Evolutionary conservation across 2,888 invertebrate species (phyloP).

Genomic region (Himalopsyche japonica): DNA sequence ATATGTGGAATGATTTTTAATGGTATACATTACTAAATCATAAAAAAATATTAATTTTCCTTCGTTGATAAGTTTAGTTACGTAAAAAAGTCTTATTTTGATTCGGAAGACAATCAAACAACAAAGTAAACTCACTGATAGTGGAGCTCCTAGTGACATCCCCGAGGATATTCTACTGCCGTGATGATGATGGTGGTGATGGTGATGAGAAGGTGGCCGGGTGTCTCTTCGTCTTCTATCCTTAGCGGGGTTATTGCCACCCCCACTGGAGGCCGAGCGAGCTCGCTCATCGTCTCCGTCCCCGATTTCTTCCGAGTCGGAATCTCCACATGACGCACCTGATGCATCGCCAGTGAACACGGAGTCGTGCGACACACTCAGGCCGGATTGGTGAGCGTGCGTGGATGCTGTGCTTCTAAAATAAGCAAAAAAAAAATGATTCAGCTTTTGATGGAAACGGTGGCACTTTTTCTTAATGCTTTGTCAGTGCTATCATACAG

Average conservation of each 20-base stretch:
- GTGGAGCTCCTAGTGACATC: slow-evolving; percentile 2
- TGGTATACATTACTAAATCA: too few relatives aligned
- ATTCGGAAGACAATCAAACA: too few relatives aligned
- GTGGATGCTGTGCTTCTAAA: slow-evolving; percentile 14
- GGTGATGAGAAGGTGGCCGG: slow-evolving; percentile 7
- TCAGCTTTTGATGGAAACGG: too few relatives aligned
- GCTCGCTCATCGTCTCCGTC: slow-evolving; percentile 18
- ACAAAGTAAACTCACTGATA: slow-evolving; percentile 11
- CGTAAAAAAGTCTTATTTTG: too few relatives aligned
- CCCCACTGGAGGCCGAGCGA: slow-evolving; percentile 21
- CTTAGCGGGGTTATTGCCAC: background rate
- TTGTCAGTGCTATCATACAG: too few relatives aligned
- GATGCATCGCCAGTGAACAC: slow-evolving; percentile 81
- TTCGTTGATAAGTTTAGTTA: too few relatives aligned
- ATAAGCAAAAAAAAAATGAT: background rate
- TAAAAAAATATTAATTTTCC: too few relatives aligned
- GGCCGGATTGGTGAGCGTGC: slow-evolving; percentile 51
- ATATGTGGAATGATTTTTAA: too few relatives aligned
- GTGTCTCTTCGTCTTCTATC: slow-evolving; percentile 17
- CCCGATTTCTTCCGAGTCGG: slow-evolving; percentile 44
- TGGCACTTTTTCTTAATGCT: too few relatives aligned
- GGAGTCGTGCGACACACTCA: slow-evolving; percentile 90
- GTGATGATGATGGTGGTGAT: slow-evolving; percentile 23
- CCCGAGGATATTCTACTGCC: background rate
- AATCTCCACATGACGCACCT: slow-evolving; percentile 54